A percentile compares a stretch with the other conserved stretches of the same genome.
Evolutionary conservation across 35 echinoderm and acorn worm genomes (phyloP).

Genomic region (Amphiura filiformis): DNA sequence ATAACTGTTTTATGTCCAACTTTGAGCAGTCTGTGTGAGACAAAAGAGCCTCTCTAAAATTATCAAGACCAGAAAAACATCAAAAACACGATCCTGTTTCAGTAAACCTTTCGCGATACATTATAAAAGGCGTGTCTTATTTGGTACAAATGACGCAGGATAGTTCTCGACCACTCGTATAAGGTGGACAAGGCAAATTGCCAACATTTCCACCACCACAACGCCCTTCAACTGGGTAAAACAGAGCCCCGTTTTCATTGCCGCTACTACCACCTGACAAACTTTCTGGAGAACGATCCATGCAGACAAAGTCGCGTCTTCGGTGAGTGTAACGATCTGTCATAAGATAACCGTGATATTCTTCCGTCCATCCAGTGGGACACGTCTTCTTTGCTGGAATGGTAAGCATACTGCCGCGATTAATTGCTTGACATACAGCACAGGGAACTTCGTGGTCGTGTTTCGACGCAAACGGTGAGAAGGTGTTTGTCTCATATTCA

Average conservation of each 20-base stretch:
- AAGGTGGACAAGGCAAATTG: constrained; percentile 32
- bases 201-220: constrained; percentile 26
- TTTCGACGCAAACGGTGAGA: neutral
- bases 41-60: too few species aligned
- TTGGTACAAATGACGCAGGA: constrained; percentile 54
- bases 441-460: constrained; percentile 24
- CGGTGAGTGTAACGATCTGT: neutral
- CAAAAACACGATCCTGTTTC: too few species aligned
- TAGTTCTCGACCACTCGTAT: constrained; percentile 36
- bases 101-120: too few species aligned
- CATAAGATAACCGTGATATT: constrained; percentile 40
- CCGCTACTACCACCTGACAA: neutral
- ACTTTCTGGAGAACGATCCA: constrained; percentile 16
- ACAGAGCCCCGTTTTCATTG: constrained; percentile 15
- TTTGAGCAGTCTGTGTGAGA: too few species aligned
- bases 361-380: constrained; percentile 23
- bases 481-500: constrained; percentile 21
- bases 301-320: constrained; percentile 21
- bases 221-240: constrained; percentile 30
- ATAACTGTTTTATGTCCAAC: too few species aligned
- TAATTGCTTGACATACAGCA: constrained; percentile 4
- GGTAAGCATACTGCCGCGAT: neutral
- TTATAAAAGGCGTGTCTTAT: too few species aligned
- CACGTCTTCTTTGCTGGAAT: constrained; percentile 20
- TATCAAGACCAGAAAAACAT: too few species aligned